These are phyloP conservation scores for Theocolax elegans DNA, from an alignment of 1,140 invertebrate species.

Conservation along the genomic window DNA sequence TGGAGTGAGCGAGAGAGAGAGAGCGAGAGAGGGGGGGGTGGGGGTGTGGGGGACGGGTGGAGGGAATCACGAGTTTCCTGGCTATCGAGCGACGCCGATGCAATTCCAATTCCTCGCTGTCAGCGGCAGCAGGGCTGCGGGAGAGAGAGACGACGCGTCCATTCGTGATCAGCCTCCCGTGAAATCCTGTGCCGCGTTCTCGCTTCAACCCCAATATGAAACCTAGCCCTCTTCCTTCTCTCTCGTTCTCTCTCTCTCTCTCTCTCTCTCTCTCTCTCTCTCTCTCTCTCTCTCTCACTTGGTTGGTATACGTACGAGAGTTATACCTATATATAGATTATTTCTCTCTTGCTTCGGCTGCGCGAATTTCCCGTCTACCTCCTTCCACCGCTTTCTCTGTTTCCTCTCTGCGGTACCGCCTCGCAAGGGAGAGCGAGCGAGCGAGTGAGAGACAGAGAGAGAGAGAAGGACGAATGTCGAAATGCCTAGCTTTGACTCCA, in stretches of 20 bases:
- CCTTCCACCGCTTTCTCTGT: not conserved
- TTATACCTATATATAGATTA: constrained; percentile 36
- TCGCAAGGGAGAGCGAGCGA: not conserved
- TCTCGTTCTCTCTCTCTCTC: constrained; percentile 44
- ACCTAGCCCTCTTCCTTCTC: constrained; percentile 40
- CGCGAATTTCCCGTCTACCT: constrained; percentile 2
- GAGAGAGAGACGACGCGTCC: constrained; percentile 69
- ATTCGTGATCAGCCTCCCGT: constrained; percentile 67
- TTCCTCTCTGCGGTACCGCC: no score
- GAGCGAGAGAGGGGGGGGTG: constrained; percentile 49
- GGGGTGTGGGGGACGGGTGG: no score
- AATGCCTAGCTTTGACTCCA: constrained; percentile 17
- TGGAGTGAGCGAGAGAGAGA: no score
- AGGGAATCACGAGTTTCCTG: no score
- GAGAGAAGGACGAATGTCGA: constrained; percentile 1
- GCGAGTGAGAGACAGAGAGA: no score
- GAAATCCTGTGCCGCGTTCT: constrained; percentile 62
- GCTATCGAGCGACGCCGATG: constrained; percentile 68
- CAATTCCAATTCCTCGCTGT: constrained; percentile 70
- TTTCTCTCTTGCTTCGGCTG: constrained; percentile 22
- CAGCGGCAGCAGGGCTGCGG: constrained; percentile 67
- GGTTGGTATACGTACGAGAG: no score
- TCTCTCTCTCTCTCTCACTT: constrained; percentile 30
- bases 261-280: constrained; percentile 35
- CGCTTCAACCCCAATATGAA: constrained; percentile 43